Percentiles rank a stretch among this genome's conserved stretches.
Evolutionary conservation across 2,113 vertebrate species (phyloP).

Genomic region (Oxyruncus cristatus): DNA sequence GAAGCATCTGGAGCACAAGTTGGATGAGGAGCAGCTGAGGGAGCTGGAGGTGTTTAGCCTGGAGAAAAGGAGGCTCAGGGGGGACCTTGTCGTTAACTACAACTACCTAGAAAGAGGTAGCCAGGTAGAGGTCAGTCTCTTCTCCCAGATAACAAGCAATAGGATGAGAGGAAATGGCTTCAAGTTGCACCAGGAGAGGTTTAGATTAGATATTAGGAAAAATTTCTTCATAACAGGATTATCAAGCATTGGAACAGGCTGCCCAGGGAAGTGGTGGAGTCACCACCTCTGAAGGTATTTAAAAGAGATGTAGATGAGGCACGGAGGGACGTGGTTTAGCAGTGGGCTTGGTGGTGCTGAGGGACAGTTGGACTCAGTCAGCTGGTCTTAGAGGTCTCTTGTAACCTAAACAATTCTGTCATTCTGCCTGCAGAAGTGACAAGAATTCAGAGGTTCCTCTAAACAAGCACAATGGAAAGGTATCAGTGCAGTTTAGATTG

Average conservation of each 20-base stretch:
- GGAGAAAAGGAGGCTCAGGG: not conserved
- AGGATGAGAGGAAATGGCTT: not conserved
- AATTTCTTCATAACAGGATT: too few relatives aligned
- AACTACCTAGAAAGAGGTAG: not conserved
- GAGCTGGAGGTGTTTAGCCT: not conserved
- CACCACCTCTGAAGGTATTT: not conserved
- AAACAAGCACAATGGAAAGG: not conserved
- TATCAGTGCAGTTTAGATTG: not conserved
- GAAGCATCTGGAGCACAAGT: not conserved
- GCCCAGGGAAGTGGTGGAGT: too few relatives aligned
- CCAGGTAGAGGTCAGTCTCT: not conserved
- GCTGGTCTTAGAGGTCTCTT: not conserved
- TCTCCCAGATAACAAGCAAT: not conserved
- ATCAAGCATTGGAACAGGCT: too few relatives aligned
- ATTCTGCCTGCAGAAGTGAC: not conserved
- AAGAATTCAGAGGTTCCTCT: not conserved
- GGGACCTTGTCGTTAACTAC: not conserved
- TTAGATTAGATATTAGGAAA: not conserved
- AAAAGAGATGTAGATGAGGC: not conserved
- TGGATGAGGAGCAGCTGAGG: not conserved
- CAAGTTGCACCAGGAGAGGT: not conserved
- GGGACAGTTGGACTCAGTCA: not conserved
- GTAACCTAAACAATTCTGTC: not conserved
- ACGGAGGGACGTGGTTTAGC: not conserved
- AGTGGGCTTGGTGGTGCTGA: not conserved